A percentile compares a stretch with the other conserved stretches of the same genome.
Conservation (phyloP, 2,888 invertebrate species). For the Herminia tarsipennalis region DNA sequence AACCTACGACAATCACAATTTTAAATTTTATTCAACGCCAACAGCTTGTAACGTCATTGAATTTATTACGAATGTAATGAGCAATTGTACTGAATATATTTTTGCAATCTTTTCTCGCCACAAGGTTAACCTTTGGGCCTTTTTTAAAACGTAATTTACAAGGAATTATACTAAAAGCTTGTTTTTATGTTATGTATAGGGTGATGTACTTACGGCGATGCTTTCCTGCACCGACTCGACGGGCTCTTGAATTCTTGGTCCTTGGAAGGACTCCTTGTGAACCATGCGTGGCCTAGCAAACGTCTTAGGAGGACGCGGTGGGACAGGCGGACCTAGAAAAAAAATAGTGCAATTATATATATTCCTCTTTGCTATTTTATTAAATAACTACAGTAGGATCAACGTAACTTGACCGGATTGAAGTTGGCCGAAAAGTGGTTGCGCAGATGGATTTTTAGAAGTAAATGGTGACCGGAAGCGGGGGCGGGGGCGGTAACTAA, state of each 20-base stretch:
- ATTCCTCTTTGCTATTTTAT: too few relatives aligned
- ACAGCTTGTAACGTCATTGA: slow-evolving; percentile 1
- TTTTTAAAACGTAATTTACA: too few relatives aligned
- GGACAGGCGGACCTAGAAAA: slow-evolving; percentile 83
- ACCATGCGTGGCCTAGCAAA: slow-evolving; percentile 72
- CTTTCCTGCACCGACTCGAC: slow-evolving; percentile 47
- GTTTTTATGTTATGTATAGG: too few relatives aligned
- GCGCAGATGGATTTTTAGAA: too few relatives aligned
- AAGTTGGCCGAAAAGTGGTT: too few relatives aligned
- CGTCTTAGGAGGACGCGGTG: slow-evolving; percentile 92
- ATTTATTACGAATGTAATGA: not conserved
- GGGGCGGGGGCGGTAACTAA: too few relatives aligned
- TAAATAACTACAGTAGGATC: too few relatives aligned
- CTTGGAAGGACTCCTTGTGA: slow-evolving; percentile 57
- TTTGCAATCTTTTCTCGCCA: not conserved
- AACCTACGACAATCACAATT: slow-evolving; percentile 5
- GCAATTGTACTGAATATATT: not conserved
- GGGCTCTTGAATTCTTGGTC: slow-evolving; percentile 63
- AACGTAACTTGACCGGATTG: too few relatives aligned
- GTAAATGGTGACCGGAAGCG: too few relatives aligned
- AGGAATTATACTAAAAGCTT: too few relatives aligned
- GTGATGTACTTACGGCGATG: slow-evolving; percentile 57
- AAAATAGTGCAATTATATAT: too few relatives aligned
- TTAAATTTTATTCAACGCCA: slow-evolving; percentile 12
- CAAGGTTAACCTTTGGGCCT: too few relatives aligned